Evolutionary conservation across 1,140 invertebrate genomes (phyloP).

Genomic region (Lycorma delicatula): DNA sequence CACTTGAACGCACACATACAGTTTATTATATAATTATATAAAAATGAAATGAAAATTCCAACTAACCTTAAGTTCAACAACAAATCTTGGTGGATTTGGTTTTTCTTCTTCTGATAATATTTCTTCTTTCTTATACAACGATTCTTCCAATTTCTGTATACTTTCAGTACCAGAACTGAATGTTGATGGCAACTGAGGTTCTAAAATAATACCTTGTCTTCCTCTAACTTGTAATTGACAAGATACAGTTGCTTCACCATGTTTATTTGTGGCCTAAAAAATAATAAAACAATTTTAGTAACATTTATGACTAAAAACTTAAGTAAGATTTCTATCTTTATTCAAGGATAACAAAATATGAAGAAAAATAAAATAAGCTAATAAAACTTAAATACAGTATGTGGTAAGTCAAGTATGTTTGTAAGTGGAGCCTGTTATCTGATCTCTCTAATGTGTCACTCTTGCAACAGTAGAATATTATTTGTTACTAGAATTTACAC

Average conservation of each 20-base stretch:
- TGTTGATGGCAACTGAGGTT: conserved; percentile 80
- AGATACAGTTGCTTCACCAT: conserved; percentile 79
- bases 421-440: too few species aligned
- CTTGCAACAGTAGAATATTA: too few species aligned
- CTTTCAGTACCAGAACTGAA: conserved; percentile 81
- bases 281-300: neutral
- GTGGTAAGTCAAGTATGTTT: too few species aligned
- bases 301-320: neutral
- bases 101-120: conserved; percentile 70
- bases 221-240: conserved; percentile 78
- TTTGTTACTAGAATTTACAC: too few species aligned
- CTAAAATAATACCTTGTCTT: conserved; percentile 77
- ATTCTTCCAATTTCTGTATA: conserved; percentile 83
- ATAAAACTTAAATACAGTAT: too few species aligned
- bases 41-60: too few species aligned
- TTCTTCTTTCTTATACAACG: conserved; percentile 78
- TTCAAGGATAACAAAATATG: neutral
- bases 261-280: conserved; percentile 65
- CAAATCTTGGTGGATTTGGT: conserved; percentile 76
- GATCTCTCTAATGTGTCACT: too few species aligned
- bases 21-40: too few species aligned
- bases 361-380: neutral
- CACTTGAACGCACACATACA: too few species aligned
- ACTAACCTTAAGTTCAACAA: conserved; percentile 59
- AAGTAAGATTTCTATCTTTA: neutral